Conservation (phyloP, 1,140 invertebrate genomes). For the Danaus plexippus region DNA sequence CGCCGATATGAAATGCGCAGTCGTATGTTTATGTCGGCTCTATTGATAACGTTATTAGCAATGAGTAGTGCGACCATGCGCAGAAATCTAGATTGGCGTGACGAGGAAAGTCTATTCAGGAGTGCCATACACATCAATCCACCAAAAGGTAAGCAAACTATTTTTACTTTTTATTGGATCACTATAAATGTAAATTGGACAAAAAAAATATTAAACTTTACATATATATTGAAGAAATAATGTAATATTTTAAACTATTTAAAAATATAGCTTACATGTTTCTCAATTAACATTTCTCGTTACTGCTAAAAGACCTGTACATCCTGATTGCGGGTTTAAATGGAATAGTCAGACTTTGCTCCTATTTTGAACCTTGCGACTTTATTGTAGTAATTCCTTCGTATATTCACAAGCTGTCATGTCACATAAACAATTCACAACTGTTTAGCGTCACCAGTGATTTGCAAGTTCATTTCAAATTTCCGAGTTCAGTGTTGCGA, state of each 20-base stretch:
- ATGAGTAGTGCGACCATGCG: constrained; percentile 84
- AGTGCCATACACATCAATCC: constrained; percentile 94
- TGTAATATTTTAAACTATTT: too few species aligned
- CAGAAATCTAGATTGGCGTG: constrained; percentile 91
- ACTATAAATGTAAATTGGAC: background rate
- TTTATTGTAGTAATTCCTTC: too few species aligned
- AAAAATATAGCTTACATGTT: too few species aligned
- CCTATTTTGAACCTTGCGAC: too few species aligned
- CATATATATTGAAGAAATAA: too few species aligned
- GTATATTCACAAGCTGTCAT: too few species aligned
- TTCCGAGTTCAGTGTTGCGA: constrained; percentile 18
- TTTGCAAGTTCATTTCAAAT: constrained; percentile 19
- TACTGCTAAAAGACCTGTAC: too few species aligned
- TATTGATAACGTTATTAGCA: constrained; percentile 76
- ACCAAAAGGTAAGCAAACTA: constrained; percentile 88
- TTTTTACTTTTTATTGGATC: background rate
- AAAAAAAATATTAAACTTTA: background rate
- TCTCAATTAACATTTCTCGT: too few species aligned
- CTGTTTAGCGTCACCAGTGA: background rate
- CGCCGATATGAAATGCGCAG: constrained; percentile 69
- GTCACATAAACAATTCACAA: too few species aligned
- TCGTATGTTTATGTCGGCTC: constrained; percentile 59
- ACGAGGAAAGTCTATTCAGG: constrained; percentile 93
- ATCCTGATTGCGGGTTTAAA: too few species aligned
- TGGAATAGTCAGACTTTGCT: too few species aligned